Percentiles rank a stretch among this genome's conserved stretches.
These are phyloP conservation scores for Rhynchotus rufescens DNA, from an alignment of 2,797 vertebrate genomes.

Conservation along the genomic window DNA sequence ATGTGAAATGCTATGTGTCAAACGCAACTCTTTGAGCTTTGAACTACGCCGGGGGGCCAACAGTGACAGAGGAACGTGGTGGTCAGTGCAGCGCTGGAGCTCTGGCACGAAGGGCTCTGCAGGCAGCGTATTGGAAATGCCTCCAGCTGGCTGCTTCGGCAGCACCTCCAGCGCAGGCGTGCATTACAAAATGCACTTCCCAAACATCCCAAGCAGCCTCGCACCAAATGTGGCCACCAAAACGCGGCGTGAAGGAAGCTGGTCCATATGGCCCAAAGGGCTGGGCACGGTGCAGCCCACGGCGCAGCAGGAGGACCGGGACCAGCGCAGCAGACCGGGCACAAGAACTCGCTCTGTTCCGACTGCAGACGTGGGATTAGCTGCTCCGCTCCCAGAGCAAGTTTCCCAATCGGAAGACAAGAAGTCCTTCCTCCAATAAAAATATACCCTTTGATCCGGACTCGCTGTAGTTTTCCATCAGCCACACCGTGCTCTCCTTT, in stretches of 20 bases:
- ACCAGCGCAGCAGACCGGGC: not conserved
- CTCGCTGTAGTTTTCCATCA: not conserved
- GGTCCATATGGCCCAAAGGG: not conserved
- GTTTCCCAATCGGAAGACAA: not conserved
- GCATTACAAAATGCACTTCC: not conserved
- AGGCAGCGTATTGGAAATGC: rapidly evolving
- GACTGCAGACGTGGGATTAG: constrained; percentile 10
- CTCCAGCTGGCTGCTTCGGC: not conserved
- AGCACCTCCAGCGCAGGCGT: not conserved
- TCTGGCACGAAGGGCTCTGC: not conserved
- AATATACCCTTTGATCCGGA: not conserved
- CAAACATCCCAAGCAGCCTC: not conserved
- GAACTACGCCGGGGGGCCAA: not conserved
- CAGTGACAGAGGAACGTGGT: not conserved
- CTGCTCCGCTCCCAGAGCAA: constrained; percentile 1
- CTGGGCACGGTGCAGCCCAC: not conserved
- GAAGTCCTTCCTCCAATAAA: not conserved
- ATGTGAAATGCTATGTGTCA: not conserved
- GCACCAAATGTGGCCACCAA: too few species aligned
- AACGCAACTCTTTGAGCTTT: not conserved
- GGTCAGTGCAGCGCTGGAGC: not conserved
- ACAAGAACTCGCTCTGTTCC: not conserved
- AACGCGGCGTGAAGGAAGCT: not conserved
- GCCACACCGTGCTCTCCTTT: not conserved
- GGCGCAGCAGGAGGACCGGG: not conserved